Evolutionary conservation across 2,888 invertebrate genomes (phyloP), one percentile per base, ranked within the genome.

Genomic region (Platypus cylindrus): DNA sequence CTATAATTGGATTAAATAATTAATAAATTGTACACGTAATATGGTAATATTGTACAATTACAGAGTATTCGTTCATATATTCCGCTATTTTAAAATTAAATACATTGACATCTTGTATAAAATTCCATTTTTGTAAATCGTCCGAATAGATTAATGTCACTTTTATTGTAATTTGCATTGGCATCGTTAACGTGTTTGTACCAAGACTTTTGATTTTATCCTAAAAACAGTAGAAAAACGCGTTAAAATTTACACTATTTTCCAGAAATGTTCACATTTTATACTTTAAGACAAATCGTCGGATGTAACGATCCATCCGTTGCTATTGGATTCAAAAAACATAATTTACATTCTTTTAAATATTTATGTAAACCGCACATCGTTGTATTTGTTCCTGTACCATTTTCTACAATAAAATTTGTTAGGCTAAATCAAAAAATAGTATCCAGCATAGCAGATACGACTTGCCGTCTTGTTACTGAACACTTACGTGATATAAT

Each of bases 1-100:
- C 63, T 63, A 40, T 39, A 50, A 38, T 9, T 12, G 12, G 16
- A 11, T 16, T 5, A 25, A 25, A 2, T 16, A 18, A 5, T 27
- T 27, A 27, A 14, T 5, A 14, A 27, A 27, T 9, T 3, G 15
- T 13, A 27, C 3, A 27, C 15, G 8, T 27, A 13, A n/a, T 11
- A 24, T 24, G n/a, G 12, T 20, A 7, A 20, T 5, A 9, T 20
- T 5, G 8, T 5, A 18, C 5, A 47, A 53, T 57, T 38, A 77
- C 75, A 52, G 69, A 63, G 54, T 68, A 78, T 45, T 64, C 60
- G 47, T 78, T 77, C 23, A 78, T 65, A 40, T 64, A 62, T 27
- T 63, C 54, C 3, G 68, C 68, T 37, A 78, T 66, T 43, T 60
- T 62, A 45, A 67, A 73, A 29, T 62, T 58, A 34, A 65, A 64